These are phyloP conservation scores for Pangasius krempfi DNA, from an alignment of 2,797 vertebrate genomes.

Conservation along the genomic window DNA sequence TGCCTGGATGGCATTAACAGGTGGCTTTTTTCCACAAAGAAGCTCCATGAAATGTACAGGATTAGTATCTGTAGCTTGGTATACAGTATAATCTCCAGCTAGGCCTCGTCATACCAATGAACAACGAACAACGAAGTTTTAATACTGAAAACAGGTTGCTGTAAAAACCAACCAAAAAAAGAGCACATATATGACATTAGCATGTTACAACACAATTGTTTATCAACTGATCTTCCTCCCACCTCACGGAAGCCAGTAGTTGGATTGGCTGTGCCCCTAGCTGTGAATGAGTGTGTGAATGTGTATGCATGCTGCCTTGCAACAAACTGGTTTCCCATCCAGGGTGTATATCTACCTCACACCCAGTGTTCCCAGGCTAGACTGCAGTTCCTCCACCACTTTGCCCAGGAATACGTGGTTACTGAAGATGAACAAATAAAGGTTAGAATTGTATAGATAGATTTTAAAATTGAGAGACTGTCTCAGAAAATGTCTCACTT, in stretches of 20 bases:
- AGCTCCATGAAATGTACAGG: conserved; percentile 14
- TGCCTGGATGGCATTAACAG: conserved; percentile 62
- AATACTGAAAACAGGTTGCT: neutral
- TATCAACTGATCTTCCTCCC: neutral
- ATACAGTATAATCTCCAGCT: neutral
- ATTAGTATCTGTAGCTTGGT: neutral
- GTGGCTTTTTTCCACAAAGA: conserved; percentile 47
- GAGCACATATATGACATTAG: neutral
- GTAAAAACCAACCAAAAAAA: neutral
- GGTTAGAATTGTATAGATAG: neutral
- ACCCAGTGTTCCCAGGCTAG: neutral
- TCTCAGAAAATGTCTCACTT: neutral
- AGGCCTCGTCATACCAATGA: neutral
- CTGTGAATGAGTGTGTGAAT: neutral
- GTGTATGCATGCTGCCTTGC: neutral
- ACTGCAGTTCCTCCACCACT: neutral
- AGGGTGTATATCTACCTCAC: neutral
- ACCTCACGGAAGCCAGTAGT: neutral
- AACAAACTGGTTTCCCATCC: neutral
- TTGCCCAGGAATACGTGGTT: neutral
- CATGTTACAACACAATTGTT: neutral
- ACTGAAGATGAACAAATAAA: neutral
- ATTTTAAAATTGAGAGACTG: neutral
- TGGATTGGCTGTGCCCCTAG: neutral
- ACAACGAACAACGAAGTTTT: too few species aligned